A percentile compares a stretch with the other conserved stretches of the same genome.
Conservation (phyloP, 2,888 invertebrate genomes). For the Tenodera sinensis region DNA sequence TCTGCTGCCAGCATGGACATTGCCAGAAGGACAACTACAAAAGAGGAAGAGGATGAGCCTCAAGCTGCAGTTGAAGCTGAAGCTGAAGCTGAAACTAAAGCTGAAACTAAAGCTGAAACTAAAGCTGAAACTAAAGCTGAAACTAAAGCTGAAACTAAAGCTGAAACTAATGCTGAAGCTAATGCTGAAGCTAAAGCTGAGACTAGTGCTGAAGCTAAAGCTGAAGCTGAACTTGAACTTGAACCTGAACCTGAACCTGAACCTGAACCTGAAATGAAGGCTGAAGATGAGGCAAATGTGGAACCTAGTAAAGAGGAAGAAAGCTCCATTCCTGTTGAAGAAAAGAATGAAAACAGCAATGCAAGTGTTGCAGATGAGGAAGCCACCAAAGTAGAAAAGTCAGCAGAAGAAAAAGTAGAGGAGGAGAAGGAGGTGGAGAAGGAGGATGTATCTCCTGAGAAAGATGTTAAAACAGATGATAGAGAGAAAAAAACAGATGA, state of each 20-base stretch:
- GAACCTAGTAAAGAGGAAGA: conserved; percentile 19
- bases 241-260: too few relatives aligned
- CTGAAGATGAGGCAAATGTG: conserved; percentile 37
- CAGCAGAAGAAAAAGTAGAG: neutral
- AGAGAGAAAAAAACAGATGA: conserved; percentile 32
- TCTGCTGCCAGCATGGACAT: conserved; percentile 76
- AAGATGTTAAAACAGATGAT: conserved; percentile 33
- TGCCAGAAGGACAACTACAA: conserved; percentile 54
- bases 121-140: too few relatives aligned
- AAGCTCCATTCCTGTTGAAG: neutral
- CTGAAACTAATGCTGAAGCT: neutral
- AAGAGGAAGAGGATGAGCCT: conserved; percentile 31
- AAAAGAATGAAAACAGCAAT: conserved; percentile 9
- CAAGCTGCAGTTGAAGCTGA: neutral
- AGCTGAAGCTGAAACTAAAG: too few relatives aligned
- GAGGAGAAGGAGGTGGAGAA: neutral
- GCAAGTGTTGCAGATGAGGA: neutral
- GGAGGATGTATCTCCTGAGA: conserved; percentile 26
- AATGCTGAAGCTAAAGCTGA: too few relatives aligned
- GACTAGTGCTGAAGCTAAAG: too few relatives aligned
- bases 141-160: too few relatives aligned
- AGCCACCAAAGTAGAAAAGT: neutral
- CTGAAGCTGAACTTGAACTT: too few relatives aligned
- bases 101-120: too few relatives aligned
- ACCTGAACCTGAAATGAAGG: neutral